Base-by-base conservation (phyloP, 53 echinoderm and acorn worm species). In the Mesocentrotus franciscanus region DNA sequence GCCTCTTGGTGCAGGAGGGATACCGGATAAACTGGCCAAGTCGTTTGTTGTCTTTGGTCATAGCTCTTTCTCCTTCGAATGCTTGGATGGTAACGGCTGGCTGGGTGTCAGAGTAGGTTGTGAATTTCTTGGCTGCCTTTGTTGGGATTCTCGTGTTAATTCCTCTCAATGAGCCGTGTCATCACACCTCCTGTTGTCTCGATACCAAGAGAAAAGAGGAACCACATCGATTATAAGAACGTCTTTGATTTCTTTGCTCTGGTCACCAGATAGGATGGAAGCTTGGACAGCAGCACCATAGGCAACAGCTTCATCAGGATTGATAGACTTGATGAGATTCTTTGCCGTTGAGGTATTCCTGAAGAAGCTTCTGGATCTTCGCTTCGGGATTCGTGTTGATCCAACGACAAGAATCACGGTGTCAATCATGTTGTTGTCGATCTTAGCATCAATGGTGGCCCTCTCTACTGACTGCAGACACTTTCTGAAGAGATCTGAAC, bases 211-310 rank as follows among this genome's bases (percentile, higher is more conserved):
- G 4, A 97, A 98, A 24, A 98, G 93, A 68, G 98, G 98, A 81
- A 97, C 96, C n/a, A 98, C 98, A 91, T 98, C 98, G 9, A 98
- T 96, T 15, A 98, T 93, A 11, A 98, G 90, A 22, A 98, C 96
- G 62, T 98, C 98, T 68, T 97, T 96, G 11, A 98, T 96, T 55
- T 97, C 97, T 55, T 95, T 64, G 61, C 97, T 97, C 93, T 97
- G 93, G 90, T 98, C 97, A 17, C 98, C 98, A 90, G 96, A 96
- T 68, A 97, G 89, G 92, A 97, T 97, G 90, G 97, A 97, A 42
- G 97, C 97, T 60, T 97, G 36, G 36, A 98, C 96, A 39, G 98
- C 97, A 13, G 98, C 98, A 58, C 98, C 98, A 72, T 98, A 98
- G 60, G 98, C 98, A 42, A 98, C 98, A 33, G 98, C 98, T 78